phyloP scores from a whole-genome alignment of 1,140 invertebrate species.

The Reticulitermes speratus region DNA sequence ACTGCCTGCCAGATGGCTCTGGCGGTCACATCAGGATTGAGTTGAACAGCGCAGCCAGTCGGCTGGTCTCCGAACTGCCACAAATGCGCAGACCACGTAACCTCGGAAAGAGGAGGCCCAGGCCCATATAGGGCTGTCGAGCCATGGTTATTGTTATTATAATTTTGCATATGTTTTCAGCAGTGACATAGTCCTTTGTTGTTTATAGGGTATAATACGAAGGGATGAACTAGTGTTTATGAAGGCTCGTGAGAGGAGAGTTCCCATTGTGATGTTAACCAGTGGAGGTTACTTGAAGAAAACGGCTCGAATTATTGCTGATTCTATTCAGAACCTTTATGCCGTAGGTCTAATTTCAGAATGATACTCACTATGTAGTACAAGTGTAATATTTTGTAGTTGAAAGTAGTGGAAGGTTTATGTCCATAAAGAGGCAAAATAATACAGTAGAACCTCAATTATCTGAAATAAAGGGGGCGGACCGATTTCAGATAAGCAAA shows the following conservation, averaged over 20 bases:
- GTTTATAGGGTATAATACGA: slow-evolving; percentile 70
- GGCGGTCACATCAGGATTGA: too few relatives aligned
- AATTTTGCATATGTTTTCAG: too few relatives aligned
- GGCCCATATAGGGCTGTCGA: too few relatives aligned
- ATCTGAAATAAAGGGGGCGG: too few relatives aligned
- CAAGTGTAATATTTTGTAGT: not conserved
- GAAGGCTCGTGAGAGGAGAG: slow-evolving; percentile 59
- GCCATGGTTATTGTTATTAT: too few relatives aligned
- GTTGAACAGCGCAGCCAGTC: too few relatives aligned
- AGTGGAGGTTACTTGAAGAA: slow-evolving; percentile 80
- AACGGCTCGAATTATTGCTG: slow-evolving; percentile 76
- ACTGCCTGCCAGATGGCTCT: too few relatives aligned
- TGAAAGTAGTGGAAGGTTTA: not conserved
- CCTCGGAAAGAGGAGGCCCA: too few relatives aligned
- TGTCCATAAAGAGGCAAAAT: not conserved
- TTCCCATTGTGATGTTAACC: slow-evolving; percentile 85
- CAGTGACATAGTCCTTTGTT: not conserved
- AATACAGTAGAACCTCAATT: too few relatives aligned
- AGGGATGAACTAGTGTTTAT: slow-evolving; percentile 82
- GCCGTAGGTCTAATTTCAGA: slow-evolving; percentile 43
- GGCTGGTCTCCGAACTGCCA: too few relatives aligned
- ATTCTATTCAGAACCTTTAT: slow-evolving; percentile 75
- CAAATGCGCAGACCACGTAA: too few relatives aligned
- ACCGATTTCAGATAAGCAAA: too few relatives aligned
- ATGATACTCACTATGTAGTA: not conserved